These are phyloP conservation scores for Orius laevigatus DNA, from an alignment of 1,140 invertebrate genomes.

Conservation along the genomic window DNA sequence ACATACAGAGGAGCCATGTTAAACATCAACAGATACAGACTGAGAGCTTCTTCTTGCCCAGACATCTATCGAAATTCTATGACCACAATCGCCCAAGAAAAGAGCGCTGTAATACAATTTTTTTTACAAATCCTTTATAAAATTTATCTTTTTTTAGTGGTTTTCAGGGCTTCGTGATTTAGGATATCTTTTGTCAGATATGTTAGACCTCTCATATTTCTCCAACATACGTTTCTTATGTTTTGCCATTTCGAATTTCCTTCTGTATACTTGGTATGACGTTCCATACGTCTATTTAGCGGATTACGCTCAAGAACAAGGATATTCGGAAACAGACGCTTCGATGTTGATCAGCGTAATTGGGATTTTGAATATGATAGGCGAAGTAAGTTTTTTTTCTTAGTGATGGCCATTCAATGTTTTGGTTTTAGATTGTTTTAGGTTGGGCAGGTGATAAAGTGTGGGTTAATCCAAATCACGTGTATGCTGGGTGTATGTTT, in stretches of 20 bases:
- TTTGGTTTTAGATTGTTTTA: conserved; percentile 49
- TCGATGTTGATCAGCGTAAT: conserved; percentile 71
- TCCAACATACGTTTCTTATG: conserved; percentile 53
- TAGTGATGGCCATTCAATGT: neutral
- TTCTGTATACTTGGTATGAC: conserved; percentile 77
- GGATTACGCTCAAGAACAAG: conserved; percentile 53
- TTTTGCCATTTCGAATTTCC: conserved; percentile 69
- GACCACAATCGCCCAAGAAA: conserved; percentile 61
- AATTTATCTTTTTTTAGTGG: conserved; percentile 35
- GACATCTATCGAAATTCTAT: conserved; percentile 82
- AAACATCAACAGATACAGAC: conserved; percentile 59
- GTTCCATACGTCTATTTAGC: conserved; percentile 74
- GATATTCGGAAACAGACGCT: conserved; percentile 51
- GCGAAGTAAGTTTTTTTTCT: conserved; percentile 45
- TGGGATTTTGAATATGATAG: conserved; percentile 70
- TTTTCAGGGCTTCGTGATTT: conserved; percentile 58
- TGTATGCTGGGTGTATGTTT: conserved; percentile 64
- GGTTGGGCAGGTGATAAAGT: conserved; percentile 73
- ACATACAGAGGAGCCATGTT: conserved; percentile 69
- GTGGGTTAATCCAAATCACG: conserved; percentile 51
- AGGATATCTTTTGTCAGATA: conserved; percentile 51
- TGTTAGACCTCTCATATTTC: conserved; percentile 66
- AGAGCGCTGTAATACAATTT: conserved; percentile 40
- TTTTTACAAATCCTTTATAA: neutral
- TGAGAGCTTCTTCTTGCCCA: conserved; percentile 74